Evolutionary conservation across 35 echinoderm and acorn worm genomes (phyloP), one percentile per base, ranked within the genome.

Genomic region (Holothuria glaberrima): DNA sequence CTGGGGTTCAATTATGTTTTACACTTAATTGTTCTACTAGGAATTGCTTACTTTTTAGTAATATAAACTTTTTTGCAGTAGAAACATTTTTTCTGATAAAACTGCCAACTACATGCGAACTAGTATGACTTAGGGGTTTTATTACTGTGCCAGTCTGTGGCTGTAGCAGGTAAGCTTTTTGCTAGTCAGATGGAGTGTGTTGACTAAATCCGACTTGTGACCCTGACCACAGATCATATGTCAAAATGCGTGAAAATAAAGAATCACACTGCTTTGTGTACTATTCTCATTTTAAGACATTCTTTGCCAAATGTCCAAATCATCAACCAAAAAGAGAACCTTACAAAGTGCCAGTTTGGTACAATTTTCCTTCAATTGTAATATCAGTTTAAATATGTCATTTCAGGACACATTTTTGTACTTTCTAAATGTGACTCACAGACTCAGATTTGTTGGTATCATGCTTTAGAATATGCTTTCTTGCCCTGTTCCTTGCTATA

Each of bases 111-210:
- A 69, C 16, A 69, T 69, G 66, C 12, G 50, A 54, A 54, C 50
- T 54, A 46, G 44, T 14, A 28, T 69, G 66, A 69, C 25, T 69
- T 1, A 69, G 66, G 66, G 66, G 66, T 24, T 29, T 69, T 25
- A 69, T 69, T 69, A 0, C 66, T 69, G 6, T 69, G 66, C 66
- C 66, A 69, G n/a, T 69, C 66, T 69, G 25, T 69, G 66, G 31
- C n/a, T 69, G 66, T 69, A 69, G 25, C 66, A 69, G 25, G 25
- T 28, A 69, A 2, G 66, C 25, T 22, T 33, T 26, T 69, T 69
- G 66, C 66, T 69, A 22, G n/a, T 69, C 66, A 69, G n/a, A 69
- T 69, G 66, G 66, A 69, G 66, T 69, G 66, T 69, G 6, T 69
- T 69, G 12, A 21, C 66, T 69, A 69, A 69, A 69, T 22, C 0